These are phyloP conservation scores for Trichoplusia ni DNA, from an alignment of 1,140 invertebrate genomes.

Conservation along the genomic window DNA sequence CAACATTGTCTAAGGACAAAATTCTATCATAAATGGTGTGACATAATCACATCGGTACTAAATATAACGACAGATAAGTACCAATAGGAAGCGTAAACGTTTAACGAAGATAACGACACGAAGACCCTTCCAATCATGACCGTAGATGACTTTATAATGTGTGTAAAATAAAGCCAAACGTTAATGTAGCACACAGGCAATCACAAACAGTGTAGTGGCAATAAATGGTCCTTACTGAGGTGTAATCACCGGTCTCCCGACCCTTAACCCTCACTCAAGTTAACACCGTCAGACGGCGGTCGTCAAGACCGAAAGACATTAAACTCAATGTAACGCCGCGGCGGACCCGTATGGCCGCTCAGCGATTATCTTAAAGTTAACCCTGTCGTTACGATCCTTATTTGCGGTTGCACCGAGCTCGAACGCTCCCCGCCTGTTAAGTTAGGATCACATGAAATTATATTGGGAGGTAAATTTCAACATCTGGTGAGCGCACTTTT, in stretches of 20 bases:
- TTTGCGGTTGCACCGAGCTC: constrained; percentile 57
- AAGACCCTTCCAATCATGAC: not conserved
- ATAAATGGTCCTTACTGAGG: constrained; percentile 31
- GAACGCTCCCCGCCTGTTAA: constrained; percentile 38
- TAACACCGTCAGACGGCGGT: constrained; percentile 49
- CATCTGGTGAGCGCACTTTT: constrained; percentile 10
- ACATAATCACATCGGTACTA: too few species aligned
- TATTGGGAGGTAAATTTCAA: constrained; percentile 25
- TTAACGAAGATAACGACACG: not conserved
- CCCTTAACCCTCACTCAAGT: constrained; percentile 49
- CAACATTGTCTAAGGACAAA: too few species aligned
- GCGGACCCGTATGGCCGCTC: constrained; percentile 49
- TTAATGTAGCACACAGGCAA: constrained; percentile 34
- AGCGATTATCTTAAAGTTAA: constrained; percentile 75
- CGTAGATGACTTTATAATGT: constrained; percentile 16
- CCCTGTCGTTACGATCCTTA: constrained; percentile 68
- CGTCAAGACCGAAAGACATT: constrained; percentile 59
- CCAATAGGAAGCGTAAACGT: too few species aligned
- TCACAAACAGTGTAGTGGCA: constrained; percentile 42
- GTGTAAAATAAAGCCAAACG: constrained; percentile 21
- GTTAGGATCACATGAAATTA: constrained; percentile 43
- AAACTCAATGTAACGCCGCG: constrained; percentile 57
- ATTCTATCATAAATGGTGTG: too few species aligned
- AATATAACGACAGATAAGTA: too few species aligned
- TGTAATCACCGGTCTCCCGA: constrained; percentile 38